Evolutionary conservation across 2,888 invertebrate genomes (phyloP).

Genomic region (Idaea biselata): DNA sequence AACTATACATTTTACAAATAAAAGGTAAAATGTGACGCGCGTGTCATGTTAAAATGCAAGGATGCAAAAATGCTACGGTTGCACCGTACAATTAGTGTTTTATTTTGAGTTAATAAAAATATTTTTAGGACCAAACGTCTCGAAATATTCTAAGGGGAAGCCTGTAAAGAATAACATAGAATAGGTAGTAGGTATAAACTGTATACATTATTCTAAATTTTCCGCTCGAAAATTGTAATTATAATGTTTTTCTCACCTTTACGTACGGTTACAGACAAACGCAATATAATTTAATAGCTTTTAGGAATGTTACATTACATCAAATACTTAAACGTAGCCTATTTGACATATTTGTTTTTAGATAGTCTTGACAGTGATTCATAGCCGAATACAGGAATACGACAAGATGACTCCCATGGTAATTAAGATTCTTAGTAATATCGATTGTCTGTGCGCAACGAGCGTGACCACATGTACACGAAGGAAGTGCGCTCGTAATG

Average conservation of each 20-base stretch:
- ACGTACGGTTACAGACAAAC: background rate
- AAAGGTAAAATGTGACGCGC: no score
- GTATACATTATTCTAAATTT: background rate
- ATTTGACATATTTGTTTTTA: background rate
- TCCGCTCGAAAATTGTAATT: background rate
- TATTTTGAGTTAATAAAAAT: no score
- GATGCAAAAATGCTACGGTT: no score
- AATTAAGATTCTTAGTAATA: background rate
- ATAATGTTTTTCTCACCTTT: background rate
- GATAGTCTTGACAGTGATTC: background rate
- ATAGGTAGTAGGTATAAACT: no score
- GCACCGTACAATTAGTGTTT: no score
- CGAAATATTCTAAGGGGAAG: background rate
- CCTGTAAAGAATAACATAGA: no score
- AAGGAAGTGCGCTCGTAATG: background rate
- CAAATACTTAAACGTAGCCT: background rate
- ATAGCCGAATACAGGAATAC: no score
- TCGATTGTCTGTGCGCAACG: background rate
- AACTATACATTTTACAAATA: no score
- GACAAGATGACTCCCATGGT: background rate
- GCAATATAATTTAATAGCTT: background rate
- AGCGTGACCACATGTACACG: background rate
- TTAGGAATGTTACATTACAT: no score
- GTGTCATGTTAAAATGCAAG: no score
- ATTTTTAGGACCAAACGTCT: no score